Percentiles rank a stretch among this genome's conserved stretches.
Conservation (phyloP, 1,140 invertebrate species). For the Drosophila hydei region DNA sequence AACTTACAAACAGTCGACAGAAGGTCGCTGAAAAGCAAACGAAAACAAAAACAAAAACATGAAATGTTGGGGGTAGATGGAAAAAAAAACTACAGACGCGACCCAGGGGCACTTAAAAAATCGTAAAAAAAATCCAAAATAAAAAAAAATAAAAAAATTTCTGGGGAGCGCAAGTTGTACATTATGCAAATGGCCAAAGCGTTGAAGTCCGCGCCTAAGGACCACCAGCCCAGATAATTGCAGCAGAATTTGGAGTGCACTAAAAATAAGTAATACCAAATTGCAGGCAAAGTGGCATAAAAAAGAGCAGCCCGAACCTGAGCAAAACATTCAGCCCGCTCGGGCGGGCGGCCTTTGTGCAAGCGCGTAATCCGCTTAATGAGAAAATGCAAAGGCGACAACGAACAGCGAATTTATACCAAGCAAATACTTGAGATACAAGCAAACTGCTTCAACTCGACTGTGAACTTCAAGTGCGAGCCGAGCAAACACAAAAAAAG, state of each 20-base stretch:
- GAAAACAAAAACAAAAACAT: constrained; percentile 24
- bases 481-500: not conserved
- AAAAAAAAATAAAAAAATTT: constrained; percentile 1
- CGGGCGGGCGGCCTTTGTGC: constrained; percentile 52
- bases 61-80: constrained; percentile 8
- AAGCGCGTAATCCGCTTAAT: constrained; percentile 73
- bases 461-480: constrained; percentile 10
- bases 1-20: constrained; percentile 32
- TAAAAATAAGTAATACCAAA: constrained; percentile 57
- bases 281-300: constrained; percentile 39
- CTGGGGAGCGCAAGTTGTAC: constrained; percentile 48
- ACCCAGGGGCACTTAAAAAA: constrained; percentile 63
- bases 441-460: constrained; percentile 15
- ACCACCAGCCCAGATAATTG: constrained; percentile 63
- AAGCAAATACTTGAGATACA: constrained; percentile 71
- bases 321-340: constrained; percentile 54
- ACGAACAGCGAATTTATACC: constrained; percentile 72
- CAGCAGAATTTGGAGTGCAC: constrained; percentile 61
- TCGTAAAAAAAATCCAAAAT: constrained; percentile 60
- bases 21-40: constrained; percentile 28
- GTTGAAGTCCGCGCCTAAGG: constrained; percentile 71
- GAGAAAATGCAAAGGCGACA: constrained; percentile 78
- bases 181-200: constrained; percentile 73
- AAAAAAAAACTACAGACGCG: constrained; percentile 17
- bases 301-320: constrained; percentile 22